These are phyloP conservation scores for Drosophila navojoa DNA, from an alignment of 1,140 invertebrate species.

Conservation along the genomic window DNA sequence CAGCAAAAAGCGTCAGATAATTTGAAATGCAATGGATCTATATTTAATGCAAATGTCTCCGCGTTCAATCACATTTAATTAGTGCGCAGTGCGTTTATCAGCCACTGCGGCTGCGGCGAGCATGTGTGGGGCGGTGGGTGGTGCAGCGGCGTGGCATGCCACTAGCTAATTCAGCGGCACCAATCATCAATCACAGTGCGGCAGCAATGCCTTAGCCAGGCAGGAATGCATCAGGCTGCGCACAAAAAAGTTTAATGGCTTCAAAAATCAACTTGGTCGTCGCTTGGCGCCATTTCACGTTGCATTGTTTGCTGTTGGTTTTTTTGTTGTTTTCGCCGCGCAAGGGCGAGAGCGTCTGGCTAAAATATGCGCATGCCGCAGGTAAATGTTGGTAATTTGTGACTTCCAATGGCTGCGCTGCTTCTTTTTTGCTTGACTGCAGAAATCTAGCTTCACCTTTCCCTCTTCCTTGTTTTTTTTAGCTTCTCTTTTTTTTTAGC, in stretches of 20 bases:
- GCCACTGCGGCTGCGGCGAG: neutral
- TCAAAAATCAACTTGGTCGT: constrained; percentile 68
- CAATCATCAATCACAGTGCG: constrained; percentile 70
- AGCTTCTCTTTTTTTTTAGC: neutral
- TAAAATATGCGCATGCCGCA: constrained; percentile 73
- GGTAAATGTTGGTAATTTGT: constrained; percentile 77
- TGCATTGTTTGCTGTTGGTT: constrained; percentile 52
- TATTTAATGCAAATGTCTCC: constrained; percentile 59
- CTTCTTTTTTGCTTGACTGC: constrained; percentile 33
- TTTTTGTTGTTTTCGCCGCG: constrained; percentile 9
- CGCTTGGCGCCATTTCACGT: constrained; percentile 36
- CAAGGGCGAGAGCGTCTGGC: constrained; percentile 32
- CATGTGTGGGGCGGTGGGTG: neutral
- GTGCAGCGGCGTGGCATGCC: constrained; percentile 41
- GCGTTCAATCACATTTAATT: constrained; percentile 66
- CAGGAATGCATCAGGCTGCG: constrained; percentile 34
- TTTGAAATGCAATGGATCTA: constrained; percentile 32
- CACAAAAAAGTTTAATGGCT: constrained; percentile 72
- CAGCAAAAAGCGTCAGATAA: neutral
- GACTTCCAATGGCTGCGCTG: constrained; percentile 52
- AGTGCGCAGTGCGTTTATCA: constrained; percentile 58
- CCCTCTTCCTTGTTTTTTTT: too few relatives aligned
- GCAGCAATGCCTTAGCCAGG: constrained; percentile 38
- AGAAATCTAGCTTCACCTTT: neutral
- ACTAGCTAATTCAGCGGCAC: constrained; percentile 50